Conservation (phyloP, 2,113 vertebrate genomes). For the Scartelaos histophorus region DNA sequence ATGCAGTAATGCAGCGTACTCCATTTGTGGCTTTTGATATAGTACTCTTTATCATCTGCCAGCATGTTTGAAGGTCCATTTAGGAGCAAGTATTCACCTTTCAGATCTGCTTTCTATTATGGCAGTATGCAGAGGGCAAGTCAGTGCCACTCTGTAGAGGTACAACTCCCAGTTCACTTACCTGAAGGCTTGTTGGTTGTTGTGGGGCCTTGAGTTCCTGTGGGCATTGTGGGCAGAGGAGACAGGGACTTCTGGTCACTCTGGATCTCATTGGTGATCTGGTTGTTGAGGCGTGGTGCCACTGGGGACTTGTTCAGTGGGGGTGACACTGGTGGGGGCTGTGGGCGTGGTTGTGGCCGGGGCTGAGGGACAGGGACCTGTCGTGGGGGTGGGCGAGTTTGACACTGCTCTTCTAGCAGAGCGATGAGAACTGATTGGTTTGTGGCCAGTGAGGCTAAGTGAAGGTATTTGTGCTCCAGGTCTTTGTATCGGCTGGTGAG, state of each 20-base stretch:
- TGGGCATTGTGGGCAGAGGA: slow-evolving; percentile 87
- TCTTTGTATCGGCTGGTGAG: slow-evolving; percentile 95
- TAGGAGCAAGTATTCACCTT: slow-evolving; percentile 21
- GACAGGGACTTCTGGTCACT: slow-evolving; percentile 90
- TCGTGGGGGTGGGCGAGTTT: slow-evolving; percentile 70
- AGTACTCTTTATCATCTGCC: slow-evolving; percentile 22
- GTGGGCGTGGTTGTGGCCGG: slow-evolving; percentile 68
- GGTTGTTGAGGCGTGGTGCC: slow-evolving; percentile 85
- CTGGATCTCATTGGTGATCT: slow-evolving; percentile 98
- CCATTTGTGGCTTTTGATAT: slow-evolving; percentile 22
- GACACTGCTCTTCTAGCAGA: slow-evolving; percentile 92
- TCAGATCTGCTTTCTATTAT: slow-evolving; percentile 29
- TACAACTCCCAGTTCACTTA: slow-evolving; percentile 66
- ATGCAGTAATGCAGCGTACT: slow-evolving; percentile 11
- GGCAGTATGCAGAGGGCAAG: slow-evolving; percentile 52
- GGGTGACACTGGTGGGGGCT: slow-evolving; percentile 67
- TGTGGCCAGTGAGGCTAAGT: slow-evolving; percentile 88
- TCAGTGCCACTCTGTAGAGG: slow-evolving; percentile 35
- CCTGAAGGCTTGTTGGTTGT: slow-evolving; percentile 93
- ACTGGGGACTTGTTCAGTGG: slow-evolving; percentile 79
- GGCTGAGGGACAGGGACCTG: slow-evolving; percentile 76
- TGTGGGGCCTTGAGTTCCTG: slow-evolving; percentile 86
- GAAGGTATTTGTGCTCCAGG: slow-evolving; percentile 96
- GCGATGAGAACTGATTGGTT: slow-evolving; percentile 91
- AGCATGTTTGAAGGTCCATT: slow-evolving; percentile 36